These are phyloP conservation scores for Pangasianodon gigas DNA, from an alignment of 2,113 vertebrate species.

Conservation along the genomic window DNA sequence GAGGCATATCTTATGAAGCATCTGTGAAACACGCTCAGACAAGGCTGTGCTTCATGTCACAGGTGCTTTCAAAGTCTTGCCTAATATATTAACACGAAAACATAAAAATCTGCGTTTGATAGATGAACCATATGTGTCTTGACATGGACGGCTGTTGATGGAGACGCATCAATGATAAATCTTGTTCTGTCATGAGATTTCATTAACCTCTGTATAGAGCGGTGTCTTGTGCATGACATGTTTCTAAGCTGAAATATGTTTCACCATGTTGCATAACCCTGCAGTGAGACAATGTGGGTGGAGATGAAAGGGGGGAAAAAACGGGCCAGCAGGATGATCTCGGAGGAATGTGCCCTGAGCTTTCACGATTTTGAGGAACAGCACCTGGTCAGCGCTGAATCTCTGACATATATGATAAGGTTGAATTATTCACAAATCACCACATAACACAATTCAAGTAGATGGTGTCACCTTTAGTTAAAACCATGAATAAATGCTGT, in stretches of 20 bases:
- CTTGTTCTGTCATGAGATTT: conserved; percentile 20
- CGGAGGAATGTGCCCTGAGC: conserved; percentile 31
- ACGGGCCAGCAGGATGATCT: conserved; percentile 22
- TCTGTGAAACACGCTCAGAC: conserved; percentile 33
- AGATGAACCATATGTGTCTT: conserved; percentile 57
- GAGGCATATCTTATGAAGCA: conserved; percentile 51
- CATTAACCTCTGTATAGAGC: conserved; percentile 26
- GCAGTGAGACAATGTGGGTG: conserved; percentile 12
- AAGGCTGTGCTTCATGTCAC: conserved; percentile 59
- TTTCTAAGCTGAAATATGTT: conserved; percentile 37
- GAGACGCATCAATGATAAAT: conserved; percentile 42
- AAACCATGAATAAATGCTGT: background rate
- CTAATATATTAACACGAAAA: conserved; percentile 24
- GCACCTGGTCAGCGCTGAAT: conserved; percentile 25
- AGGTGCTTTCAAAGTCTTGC: conserved; percentile 64
- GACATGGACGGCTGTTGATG: conserved; percentile 42
- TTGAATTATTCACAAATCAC: background rate
- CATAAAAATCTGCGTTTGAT: conserved; percentile 39
- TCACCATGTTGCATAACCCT: conserved; percentile 42
- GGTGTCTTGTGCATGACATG: conserved; percentile 33
- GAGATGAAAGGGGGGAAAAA: conserved; percentile 34
- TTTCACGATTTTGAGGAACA: conserved; percentile 5
- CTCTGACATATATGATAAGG: background rate
- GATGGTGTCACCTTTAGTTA: background rate
- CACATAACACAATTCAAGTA: background rate